Evolutionary conservation across 1,140 invertebrate genomes (phyloP), one percentile per base, ranked within the genome.

Genomic region (Scaptodrosophila lebanonensis): DNA sequence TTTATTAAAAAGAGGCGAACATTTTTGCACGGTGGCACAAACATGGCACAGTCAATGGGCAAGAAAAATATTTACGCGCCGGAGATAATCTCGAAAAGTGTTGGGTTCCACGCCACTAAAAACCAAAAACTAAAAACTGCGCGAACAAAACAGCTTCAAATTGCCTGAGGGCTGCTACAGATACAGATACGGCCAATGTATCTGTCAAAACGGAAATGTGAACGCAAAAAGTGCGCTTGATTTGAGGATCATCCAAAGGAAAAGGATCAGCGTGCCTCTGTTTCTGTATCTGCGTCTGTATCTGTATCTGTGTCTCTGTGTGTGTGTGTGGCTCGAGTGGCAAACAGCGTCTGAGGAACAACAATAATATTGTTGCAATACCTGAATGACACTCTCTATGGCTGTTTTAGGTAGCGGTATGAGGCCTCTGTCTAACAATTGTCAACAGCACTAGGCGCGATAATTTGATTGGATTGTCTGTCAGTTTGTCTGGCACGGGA

Each of bases 401-500:
- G 3, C 3, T 25, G 8, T n/a, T n/a, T 25, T 44, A 49, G 69
- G 44, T 51, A 68, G 43, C 13, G 13, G 52, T 36, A 68, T n/a
- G 38, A 35, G 62, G 32, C 35, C 52, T 51, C 22, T 50, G n/a
- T 50, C n/a, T 25, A 48, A 62, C 72, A 63, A 76, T 76, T 82
- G 76, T 82, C 75, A 82, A 66, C 57, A 70, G 50, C 20, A 51
- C 71, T 50, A 84, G 82, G 82, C 82, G 82, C 82, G 82, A 84
- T 84, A 84, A 84, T 84, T 84, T 84, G 82, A 84, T 84, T 84
- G 82, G 82, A 84, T 84, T 84, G 82, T 84, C 82, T 82, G 51
- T 82, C 66, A 38, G 52, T 22, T 20, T 32, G 35, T 40, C 39
- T 13, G 35, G 18, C 51, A 12, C 8, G 25, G 13, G 33, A 22